These are phyloP conservation scores for Eidolon dupreanum DNA, from an alignment of 2,797 vertebrate genomes.

Conservation along the genomic window DNA sequence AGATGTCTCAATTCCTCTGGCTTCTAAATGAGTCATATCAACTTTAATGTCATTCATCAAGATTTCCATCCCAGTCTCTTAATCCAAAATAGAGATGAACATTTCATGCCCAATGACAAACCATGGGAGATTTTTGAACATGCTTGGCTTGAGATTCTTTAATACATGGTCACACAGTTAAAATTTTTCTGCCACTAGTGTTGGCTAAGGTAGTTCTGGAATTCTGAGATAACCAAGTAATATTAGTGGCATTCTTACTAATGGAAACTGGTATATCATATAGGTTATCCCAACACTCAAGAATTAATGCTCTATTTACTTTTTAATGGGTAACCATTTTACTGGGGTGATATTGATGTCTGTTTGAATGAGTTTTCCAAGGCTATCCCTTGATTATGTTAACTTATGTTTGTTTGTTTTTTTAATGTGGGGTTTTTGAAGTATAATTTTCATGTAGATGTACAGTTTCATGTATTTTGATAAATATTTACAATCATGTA, in stretches of 20 bases:
- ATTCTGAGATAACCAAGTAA: not conserved
- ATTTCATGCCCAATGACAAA: not conserved
- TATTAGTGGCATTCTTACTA: not conserved
- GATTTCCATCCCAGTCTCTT: not conserved
- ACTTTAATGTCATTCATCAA: not conserved
- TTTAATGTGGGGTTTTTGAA: not conserved
- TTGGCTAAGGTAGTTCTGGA: not conserved
- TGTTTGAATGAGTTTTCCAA: not conserved
- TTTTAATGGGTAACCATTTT: not conserved
- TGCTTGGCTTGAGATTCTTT: not conserved
- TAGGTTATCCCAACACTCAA: not conserved
- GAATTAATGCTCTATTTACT: not conserved
- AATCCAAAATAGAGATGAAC: not conserved
- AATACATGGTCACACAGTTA: not conserved
- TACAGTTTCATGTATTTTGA: not conserved
- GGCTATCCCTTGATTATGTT: not conserved
- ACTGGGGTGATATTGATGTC: not conserved
- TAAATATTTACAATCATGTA: not conserved
- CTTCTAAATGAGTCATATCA: not conserved
- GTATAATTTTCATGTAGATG: not conserved
- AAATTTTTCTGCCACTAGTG: not conserved
- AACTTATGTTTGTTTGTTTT: not conserved
- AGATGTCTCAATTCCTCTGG: not conserved
- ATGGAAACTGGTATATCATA: not conserved
- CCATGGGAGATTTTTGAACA: not conserved